Evolutionary conservation across 2,888 invertebrate genomes (phyloP).

Genomic region (Leptinotarsa rubiginosa): DNA sequence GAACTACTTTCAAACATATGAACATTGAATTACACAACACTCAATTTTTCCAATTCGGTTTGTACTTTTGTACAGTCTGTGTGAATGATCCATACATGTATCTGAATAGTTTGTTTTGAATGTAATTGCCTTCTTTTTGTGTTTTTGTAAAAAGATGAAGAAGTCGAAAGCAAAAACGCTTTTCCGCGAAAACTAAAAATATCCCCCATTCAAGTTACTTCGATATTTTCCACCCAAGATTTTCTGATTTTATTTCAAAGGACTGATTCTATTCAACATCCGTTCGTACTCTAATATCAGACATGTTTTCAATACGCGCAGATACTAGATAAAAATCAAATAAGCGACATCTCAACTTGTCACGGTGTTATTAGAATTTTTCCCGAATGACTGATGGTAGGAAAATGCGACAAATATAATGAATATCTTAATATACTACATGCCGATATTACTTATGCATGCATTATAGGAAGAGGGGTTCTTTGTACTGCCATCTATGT

Average conservation of each 20-base stretch:
- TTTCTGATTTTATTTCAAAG: neutral
- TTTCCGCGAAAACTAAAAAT: no score
- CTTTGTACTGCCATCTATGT: slow-evolving; percentile 51
- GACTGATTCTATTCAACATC: neutral
- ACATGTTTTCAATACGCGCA: neutral
- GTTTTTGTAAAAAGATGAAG: no score
- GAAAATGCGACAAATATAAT: slow-evolving; percentile 37
- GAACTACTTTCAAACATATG: no score
- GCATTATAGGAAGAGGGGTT: slow-evolving; percentile 51
- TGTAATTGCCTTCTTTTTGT: no score
- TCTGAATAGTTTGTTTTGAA: no score
- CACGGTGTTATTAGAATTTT: slow-evolving; percentile 30
- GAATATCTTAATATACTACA: slow-evolving; percentile 45
- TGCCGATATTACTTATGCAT: slow-evolving; percentile 46
- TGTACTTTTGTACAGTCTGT: no score
- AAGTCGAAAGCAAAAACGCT: no score
- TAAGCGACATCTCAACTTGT: slow-evolving; percentile 26
- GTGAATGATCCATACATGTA: no score
- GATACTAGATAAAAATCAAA: slow-evolving; percentile 10
- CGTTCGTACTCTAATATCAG: neutral
- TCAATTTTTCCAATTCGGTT: no score
- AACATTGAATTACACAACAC: no score
- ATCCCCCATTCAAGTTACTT: no score
- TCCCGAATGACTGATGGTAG: slow-evolving; percentile 21
- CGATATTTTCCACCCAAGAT: neutral